phyloP scores from a whole-genome alignment of 2,797 vertebrate species.

The Gorsachius magnificus region DNA sequence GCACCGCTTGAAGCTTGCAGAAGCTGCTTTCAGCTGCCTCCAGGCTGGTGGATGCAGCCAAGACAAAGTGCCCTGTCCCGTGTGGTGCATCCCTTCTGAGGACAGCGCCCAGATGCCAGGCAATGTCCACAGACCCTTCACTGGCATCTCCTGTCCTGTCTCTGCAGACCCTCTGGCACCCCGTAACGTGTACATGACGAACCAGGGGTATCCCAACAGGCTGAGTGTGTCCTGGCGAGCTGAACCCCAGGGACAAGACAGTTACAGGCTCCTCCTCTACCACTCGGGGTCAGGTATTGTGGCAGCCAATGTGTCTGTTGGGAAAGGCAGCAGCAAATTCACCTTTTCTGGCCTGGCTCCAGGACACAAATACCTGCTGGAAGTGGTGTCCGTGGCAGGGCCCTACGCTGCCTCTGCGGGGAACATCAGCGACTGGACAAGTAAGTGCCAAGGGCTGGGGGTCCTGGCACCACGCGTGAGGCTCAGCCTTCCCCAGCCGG shows the following conservation, averaged over 20 bases:
- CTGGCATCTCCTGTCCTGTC: not conserved
- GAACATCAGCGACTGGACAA: conserved; percentile 65
- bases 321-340: conserved; percentile 32
- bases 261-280: conserved; percentile 68
- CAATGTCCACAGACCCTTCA: not conserved
- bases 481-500: not conserved
- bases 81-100: not conserved
- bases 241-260: not conserved
- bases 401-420: not conserved
- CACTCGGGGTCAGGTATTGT: not conserved
- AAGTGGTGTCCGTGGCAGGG: conserved; percentile 34
- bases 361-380: conserved; percentile 65
- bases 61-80: not conserved
- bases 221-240: conserved; percentile 50
- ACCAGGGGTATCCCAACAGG: conserved; percentile 56
- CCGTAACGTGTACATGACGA: conserved; percentile 40
- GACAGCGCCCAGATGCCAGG: conserved; percentile 46
- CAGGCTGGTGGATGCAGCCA: not conserved
- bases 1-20: not conserved
- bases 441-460: conserved; percentile 39
- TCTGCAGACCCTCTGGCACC: conserved; percentile 61
- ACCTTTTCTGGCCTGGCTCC: conserved; percentile 60
- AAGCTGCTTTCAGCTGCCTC: not conserved
- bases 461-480: not conserved
- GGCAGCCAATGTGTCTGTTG: conserved; percentile 25